Evolutionary conservation across 2,113 vertebrate species (phyloP).

Genomic region (Sebastes fasciatus): DNA sequence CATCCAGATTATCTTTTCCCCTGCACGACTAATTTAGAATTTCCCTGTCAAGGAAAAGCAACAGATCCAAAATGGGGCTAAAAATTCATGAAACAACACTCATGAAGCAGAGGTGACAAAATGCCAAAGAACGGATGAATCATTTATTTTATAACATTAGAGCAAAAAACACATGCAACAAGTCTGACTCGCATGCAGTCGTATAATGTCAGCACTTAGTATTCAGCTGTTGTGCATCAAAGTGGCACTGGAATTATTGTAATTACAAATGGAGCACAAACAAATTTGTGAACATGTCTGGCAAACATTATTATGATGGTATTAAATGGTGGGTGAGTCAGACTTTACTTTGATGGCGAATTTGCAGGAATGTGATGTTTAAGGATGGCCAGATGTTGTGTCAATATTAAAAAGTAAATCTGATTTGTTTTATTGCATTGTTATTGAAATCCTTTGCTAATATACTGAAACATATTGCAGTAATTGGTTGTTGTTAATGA

Average conservation of each 20-base stretch:
- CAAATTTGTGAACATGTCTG: conserved; percentile 38
- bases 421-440: not conserved
- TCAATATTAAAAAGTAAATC: conserved; percentile 13
- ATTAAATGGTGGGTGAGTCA: conserved; percentile 33
- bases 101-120: not conserved
- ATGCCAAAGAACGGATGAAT: conserved; percentile 7
- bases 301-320: conserved; percentile 27
- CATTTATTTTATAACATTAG: not conserved
- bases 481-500: not conserved
- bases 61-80: not conserved
- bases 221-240: conserved; percentile 26
- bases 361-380: conserved; percentile 9
- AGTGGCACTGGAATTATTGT: conserved; percentile 31
- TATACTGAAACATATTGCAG: not conserved
- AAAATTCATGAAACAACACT: not conserved
- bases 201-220: conserved; percentile 19
- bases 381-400: not conserved
- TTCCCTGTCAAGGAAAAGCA: not conserved
- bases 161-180: conserved; percentile 10
- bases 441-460: not conserved
- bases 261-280: conserved; percentile 49
- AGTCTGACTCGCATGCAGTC: not conserved
- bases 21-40: not conserved
- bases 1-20: not conserved
- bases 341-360: conserved; percentile 25